Evolutionary conservation across 2,113 vertebrate genomes (phyloP), one percentile per base, ranked within the genome.

Genomic region (Oreochromis tanganicae): DNA sequence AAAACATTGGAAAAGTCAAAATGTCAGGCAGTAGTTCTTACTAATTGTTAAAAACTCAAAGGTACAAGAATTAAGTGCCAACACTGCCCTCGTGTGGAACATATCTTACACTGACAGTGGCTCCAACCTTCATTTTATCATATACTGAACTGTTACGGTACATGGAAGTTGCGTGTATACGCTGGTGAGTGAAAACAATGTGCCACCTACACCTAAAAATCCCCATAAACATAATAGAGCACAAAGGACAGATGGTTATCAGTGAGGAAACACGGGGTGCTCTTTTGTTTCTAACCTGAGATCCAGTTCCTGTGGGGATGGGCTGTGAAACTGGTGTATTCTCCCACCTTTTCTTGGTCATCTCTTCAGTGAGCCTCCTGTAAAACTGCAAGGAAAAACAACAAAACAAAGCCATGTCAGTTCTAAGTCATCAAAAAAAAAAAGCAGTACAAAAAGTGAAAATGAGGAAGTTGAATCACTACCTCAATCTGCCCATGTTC

Each of bases 401-500:
- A 83, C 14, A 68, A 41, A 41, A 68, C 3, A 5, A 2, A 71
- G 82, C 2, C 4, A 48, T 10, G 4, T 73, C 19, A 83, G 3
- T 79, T 61, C 4, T 19, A 75, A 5, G 9, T 3, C 5, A 52
- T 41, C 12, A 52, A 71, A 1, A 52, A 27, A 36, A 41, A 7
- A 57, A 50, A 5, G 29, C 2, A 16, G 41, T 71, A 41, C 13
- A 68, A 54, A 34, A 50, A 82, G 8, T 19, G 36, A 36, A 29
- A 55, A 66, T 27, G 6, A 7, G 9, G n/a, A 5, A 41, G 10
- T 3, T 17, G 14, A 61, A n/a, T 4, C 17, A 46, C 6, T 93
- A 98, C 99, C 96, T 99, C 98, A 87, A 99, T 99, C 94, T 99
- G 98, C 4, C 98, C 99, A 85, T 99, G 98, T 84, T 99, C 98